These are phyloP conservation scores for Trissoscelio sp. DNA, from an alignment of 2,888 invertebrate genomes.

Conservation along the genomic window DNA sequence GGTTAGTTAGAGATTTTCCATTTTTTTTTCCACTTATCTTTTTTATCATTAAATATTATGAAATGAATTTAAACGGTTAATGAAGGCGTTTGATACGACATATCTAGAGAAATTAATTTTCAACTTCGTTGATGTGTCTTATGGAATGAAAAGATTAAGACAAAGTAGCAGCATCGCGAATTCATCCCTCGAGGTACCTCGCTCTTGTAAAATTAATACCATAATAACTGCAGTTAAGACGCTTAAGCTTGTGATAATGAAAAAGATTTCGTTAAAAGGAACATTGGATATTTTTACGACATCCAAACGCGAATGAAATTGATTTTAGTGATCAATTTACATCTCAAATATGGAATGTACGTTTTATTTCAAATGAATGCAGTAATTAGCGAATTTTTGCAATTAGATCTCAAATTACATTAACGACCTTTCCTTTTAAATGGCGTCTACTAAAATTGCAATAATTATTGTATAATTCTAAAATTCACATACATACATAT, in stretches of 20 bases:
- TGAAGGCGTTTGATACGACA: constrained; percentile 14
- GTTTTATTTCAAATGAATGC: background rate
- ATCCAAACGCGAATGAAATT: constrained; percentile 13
- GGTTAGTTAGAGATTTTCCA: background rate
- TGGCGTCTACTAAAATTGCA: no score
- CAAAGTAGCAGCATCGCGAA: constrained; percentile 51
- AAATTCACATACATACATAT: no score
- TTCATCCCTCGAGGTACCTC: constrained; percentile 58
- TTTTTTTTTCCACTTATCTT: background rate
- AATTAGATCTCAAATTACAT: no score
- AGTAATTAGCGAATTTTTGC: no score
- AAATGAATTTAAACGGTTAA: constrained; percentile 31
- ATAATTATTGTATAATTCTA: no score
- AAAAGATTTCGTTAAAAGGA: constrained; percentile 42
- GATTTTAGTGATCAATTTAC: background rate
- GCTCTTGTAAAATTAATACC: constrained; percentile 59
- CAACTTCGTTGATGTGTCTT: constrained; percentile 38
- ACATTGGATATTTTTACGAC: constrained; percentile 32
- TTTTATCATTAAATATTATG: constrained; percentile 14
- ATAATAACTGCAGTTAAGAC: constrained; percentile 60
- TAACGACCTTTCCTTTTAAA: no score
- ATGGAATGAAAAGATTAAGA: constrained; percentile 59
- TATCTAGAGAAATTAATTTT: constrained; percentile 54
- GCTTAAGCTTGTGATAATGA: constrained; percentile 56
- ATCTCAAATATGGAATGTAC: background rate